Percentiles rank a stretch among this genome's conserved stretches.
phyloP scores from a whole-genome alignment of 2,797 vertebrate species.

The Oryzias dopingdopingensis region DNA sequence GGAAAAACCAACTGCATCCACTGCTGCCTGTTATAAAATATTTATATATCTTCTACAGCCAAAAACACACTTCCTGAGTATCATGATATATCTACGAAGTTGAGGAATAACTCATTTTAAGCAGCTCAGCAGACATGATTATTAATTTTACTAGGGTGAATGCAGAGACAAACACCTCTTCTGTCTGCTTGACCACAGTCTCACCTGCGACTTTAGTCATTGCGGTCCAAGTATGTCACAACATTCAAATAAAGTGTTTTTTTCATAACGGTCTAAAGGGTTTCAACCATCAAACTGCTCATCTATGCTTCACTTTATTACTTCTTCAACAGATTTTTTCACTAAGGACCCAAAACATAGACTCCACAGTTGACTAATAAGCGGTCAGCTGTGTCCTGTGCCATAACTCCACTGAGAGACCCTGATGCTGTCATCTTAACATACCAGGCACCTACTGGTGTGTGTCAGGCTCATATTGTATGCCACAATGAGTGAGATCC shows the following conservation, averaged over 20 bases:
- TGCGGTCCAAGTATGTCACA: neutral
- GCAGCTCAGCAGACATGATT: too few relatives aligned
- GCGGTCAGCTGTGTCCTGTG: constrained; percentile 19
- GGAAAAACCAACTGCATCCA: too few relatives aligned
- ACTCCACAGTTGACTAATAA: constrained; percentile 22
- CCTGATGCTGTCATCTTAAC: constrained; percentile 19
- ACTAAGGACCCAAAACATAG: constrained; percentile 6
- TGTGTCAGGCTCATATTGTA: constrained; percentile 3
- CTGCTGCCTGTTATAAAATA: too few relatives aligned
- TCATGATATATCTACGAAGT: too few relatives aligned
- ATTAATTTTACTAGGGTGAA: too few relatives aligned
- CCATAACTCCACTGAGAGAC: constrained; percentile 24
- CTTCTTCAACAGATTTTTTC: constrained; percentile 14
- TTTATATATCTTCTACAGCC: too few relatives aligned
- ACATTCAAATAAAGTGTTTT: constrained; percentile 7
- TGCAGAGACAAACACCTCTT: too few relatives aligned
- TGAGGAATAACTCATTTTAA: too few relatives aligned
- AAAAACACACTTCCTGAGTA: too few relatives aligned
- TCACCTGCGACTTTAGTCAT: neutral
- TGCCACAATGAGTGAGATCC: constrained; percentile 1
- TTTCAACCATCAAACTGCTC: constrained; percentile 27
- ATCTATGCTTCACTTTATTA: constrained; percentile 34
- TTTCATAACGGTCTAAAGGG: constrained; percentile 6
- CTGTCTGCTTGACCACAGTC: neutral
- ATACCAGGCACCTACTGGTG: constrained; percentile 22